Percentiles rank a stretch among this genome's conserved stretches.
These are phyloP conservation scores for Loripinus fragilis DNA, from an alignment of 2,888 invertebrate species.

Conservation along the genomic window DNA sequence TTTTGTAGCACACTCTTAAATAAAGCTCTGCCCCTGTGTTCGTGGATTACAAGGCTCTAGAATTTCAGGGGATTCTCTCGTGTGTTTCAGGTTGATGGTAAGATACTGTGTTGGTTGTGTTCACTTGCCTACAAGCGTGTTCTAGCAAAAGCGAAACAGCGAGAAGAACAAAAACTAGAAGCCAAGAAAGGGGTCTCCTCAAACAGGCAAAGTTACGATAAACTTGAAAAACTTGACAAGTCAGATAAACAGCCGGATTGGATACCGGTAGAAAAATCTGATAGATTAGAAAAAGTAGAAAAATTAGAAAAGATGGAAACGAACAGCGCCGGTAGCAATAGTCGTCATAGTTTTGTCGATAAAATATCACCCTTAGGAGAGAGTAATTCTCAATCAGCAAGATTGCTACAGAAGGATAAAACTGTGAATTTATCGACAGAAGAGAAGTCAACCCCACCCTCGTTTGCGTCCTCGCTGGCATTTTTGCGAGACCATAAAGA, in stretches of 20 bases:
- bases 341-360: conserved; percentile 50
- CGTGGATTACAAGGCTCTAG: too few relatives aligned
- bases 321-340: conserved; percentile 53
- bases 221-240: conserved; percentile 61
- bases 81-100: conserved; percentile 93
- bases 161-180: conserved; percentile 58
- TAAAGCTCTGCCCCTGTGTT: too few relatives aligned
- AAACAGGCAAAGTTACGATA: conserved; percentile 56
- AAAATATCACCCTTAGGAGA: conserved; percentile 58
- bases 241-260: not conserved
- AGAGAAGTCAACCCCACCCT: conserved; percentile 59
- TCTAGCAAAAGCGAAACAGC: conserved; percentile 89
- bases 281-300: conserved; percentile 59
- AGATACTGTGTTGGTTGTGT: conserved; percentile 97
- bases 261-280: conserved; percentile 41
- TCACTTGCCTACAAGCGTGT: conserved; percentile 96
- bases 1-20: too few relatives aligned
- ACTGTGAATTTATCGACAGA: conserved; percentile 44
- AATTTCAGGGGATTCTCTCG: too few relatives aligned
- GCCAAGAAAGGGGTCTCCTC: conserved; percentile 60
- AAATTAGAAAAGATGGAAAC: conserved; percentile 58
- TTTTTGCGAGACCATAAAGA: conserved; percentile 59
- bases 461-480: conserved; percentile 57
- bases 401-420: conserved; percentile 52
- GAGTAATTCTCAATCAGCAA: conserved; percentile 42